A percentile compares a stretch with the other conserved stretches of the same genome.
Conservation (phyloP, 2,888 invertebrate genomes). For the Leptopilina syphax region DNA sequence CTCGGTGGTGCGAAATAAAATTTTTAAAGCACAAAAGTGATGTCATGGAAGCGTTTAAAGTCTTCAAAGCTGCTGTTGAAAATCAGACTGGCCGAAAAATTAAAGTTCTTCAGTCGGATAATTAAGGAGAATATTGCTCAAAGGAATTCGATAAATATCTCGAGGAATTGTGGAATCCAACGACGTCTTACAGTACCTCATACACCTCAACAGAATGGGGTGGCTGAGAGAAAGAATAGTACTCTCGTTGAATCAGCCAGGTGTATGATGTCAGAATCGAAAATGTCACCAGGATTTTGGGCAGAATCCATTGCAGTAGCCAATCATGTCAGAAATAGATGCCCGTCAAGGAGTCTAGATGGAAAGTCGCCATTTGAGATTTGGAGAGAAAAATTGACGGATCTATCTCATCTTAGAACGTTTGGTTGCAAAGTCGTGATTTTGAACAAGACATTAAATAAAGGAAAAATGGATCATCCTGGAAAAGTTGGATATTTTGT, state of each 20-base stretch:
- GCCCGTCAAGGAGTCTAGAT: slow-evolving; percentile 42
- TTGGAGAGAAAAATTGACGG: slow-evolving; percentile 39
- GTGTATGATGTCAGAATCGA: slow-evolving; percentile 52
- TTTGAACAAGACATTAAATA: too few relatives aligned
- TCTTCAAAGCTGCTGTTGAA: slow-evolving; percentile 54
- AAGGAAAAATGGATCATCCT: too few relatives aligned
- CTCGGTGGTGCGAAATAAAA: slow-evolving; percentile 56
- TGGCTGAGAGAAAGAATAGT: slow-evolving; percentile 62
- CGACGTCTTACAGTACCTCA: slow-evolving; percentile 57
- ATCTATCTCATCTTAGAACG: neutral
- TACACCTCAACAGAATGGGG: slow-evolving; percentile 64
- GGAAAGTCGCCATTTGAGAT: slow-evolving; percentile 46
- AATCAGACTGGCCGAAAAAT: slow-evolving; percentile 56
- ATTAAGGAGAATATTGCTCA: slow-evolving; percentile 54
- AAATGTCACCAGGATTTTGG: slow-evolving; percentile 43
- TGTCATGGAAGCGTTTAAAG: slow-evolving; percentile 53
- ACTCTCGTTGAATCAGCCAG: slow-evolving; percentile 62
- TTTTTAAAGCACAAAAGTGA: slow-evolving; percentile 56
- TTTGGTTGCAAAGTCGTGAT: too few relatives aligned
- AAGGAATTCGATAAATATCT: slow-evolving; percentile 55
- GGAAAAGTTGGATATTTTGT: too few relatives aligned
- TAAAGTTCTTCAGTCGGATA: slow-evolving; percentile 55
- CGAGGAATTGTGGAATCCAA: slow-evolving; percentile 54
- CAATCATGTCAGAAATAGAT: slow-evolving; percentile 49
- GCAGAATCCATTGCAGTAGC: slow-evolving; percentile 48